Conservation (phyloP, 2,113 vertebrate species). For the Cheilinus undulatus region DNA sequence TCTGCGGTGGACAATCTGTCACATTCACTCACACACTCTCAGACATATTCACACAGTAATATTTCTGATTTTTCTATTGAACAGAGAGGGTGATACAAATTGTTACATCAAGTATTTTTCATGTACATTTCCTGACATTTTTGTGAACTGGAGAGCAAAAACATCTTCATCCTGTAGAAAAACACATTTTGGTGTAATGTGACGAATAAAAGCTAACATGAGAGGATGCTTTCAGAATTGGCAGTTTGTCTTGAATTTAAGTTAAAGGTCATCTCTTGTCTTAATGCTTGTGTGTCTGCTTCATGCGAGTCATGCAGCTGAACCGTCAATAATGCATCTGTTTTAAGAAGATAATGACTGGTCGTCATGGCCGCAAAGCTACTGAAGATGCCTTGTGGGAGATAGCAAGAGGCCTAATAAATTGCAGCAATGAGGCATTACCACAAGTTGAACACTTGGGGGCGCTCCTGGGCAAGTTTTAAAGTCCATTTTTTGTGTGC, state of each 20-base stretch:
- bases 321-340: constrained; percentile 57
- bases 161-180: not conserved
- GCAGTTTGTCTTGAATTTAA: not conserved
- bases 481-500: not conserved
- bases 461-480: constrained; percentile 55
- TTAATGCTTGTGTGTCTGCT: constrained; percentile 5
- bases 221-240: not conserved
- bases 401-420: constrained; percentile 33
- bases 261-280: not conserved
- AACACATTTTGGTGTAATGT: not conserved
- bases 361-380: constrained; percentile 62
- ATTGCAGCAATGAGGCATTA: constrained; percentile 39
- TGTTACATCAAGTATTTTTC: not conserved
- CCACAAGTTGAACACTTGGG: constrained; percentile 52
- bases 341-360: constrained; percentile 65
- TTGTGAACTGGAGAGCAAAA: not conserved
- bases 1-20: constrained; percentile 52
- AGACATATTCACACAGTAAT: not conserved
- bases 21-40: constrained; percentile 29
- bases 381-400: constrained; percentile 53
- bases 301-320: constrained; percentile 21
- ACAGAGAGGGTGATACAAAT: not conserved
- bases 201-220: not conserved
- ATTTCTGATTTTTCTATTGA: not conserved
- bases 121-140: not conserved